These are phyloP conservation scores for Cebus imitator DNA, from an alignment of 2,113 vertebrate species.

Conservation along the genomic window DNA sequence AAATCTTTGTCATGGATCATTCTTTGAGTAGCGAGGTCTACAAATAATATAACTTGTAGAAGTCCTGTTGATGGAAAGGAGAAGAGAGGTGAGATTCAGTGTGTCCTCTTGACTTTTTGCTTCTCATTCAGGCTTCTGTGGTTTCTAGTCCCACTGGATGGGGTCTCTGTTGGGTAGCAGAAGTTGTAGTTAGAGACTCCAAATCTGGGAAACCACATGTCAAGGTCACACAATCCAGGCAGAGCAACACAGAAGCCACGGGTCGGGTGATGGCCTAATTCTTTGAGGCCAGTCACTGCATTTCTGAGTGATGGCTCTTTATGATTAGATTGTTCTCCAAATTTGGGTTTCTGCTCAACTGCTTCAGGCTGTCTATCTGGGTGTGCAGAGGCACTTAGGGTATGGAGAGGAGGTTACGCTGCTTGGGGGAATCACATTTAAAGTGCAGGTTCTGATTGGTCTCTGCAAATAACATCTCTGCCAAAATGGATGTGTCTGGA, in stretches of 20 bases:
- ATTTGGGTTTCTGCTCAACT: conserved; percentile 25
- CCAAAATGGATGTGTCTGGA: background rate
- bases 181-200: background rate
- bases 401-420: background rate
- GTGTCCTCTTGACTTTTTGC: background rate
- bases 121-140: background rate
- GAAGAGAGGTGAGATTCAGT: background rate
- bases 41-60: background rate
- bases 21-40: background rate
- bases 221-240: background rate
- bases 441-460: background rate
- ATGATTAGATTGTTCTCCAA: conserved; percentile 36
- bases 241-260: background rate
- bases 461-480: background rate
- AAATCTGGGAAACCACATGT: background rate
- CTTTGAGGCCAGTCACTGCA: background rate
- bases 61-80: background rate
- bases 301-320: conserved; percentile 52
- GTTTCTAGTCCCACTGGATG: background rate
- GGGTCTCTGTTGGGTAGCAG: background rate
- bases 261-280: background rate
- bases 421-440: background rate
- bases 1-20: background rate
- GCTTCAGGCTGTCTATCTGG: conserved; percentile 15
- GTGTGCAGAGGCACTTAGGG: background rate